Percentiles rank a stretch among this genome's conserved stretches.
These are phyloP conservation scores for Zaprionus capensis DNA, from an alignment of 1,140 invertebrate species.

Conservation along the genomic window DNA sequence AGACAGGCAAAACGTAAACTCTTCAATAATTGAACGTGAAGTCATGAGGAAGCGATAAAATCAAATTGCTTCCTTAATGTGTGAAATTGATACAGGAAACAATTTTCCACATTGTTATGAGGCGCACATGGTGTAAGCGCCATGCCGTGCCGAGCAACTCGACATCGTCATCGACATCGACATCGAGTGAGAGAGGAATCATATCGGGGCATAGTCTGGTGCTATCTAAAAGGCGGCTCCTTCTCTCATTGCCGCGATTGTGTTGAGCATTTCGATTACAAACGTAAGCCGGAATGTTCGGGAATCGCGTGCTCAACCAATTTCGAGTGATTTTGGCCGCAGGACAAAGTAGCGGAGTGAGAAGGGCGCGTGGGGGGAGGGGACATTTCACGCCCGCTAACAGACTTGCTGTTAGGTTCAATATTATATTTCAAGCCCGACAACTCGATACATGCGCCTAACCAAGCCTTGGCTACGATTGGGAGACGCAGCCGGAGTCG, in stretches of 20 bases:
- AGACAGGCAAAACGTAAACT: constrained; percentile 75
- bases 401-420: constrained; percentile 50
- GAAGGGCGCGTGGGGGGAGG: neutral
- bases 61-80: constrained; percentile 83
- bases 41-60: constrained; percentile 83
- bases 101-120: constrained; percentile 83
- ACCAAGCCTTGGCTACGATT: constrained; percentile 23
- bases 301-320: constrained; percentile 44
- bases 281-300: constrained; percentile 49
- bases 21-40: constrained; percentile 83
- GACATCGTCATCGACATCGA: neutral
- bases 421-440: constrained; percentile 73
- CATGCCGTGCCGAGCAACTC: neutral
- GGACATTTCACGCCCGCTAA: constrained; percentile 50
- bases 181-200: constrained; percentile 26
- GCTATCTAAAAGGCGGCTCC: constrained; percentile 19
- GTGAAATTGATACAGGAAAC: constrained; percentile 84
- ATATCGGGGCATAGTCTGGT: constrained; percentile 45
- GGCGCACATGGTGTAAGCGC: constrained; percentile 71
- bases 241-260: constrained; percentile 24
- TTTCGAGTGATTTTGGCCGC: constrained; percentile 60
- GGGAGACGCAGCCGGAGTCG: neutral
- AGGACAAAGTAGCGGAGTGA: constrained; percentile 16
- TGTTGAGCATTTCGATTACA: constrained; percentile 54
- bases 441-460: constrained; percentile 51